Evolutionary conservation across 1,140 invertebrate species (phyloP), one percentile per base, ranked within the genome.

Genomic region (Phthorimaea operculella): DNA sequence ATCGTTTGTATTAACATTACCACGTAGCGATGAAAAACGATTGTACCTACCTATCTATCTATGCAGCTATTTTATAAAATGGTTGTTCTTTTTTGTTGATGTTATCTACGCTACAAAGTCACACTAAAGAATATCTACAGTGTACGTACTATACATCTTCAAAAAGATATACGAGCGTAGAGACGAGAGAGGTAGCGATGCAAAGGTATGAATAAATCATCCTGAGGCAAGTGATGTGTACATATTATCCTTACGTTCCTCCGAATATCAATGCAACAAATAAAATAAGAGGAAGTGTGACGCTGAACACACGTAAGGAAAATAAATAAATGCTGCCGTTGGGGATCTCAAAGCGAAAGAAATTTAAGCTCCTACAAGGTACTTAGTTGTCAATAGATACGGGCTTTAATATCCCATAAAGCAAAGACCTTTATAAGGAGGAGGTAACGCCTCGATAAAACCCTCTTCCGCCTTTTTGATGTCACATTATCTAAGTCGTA

Each of bases 241-340:
- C n/a, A 39, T n/a, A 28, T 28, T 28, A n/a, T 39, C 36, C 36
- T 2, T n/a, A 4, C 36, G 36, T 39, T 39, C 10, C 57, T 45
- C 42, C 51, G 57, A 58, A 58, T 58, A 58, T 51, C 53, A 44
- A 58, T 58, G 57, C 47, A 53, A 54, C 42, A 53, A 57, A 60
- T 62, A 55, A n/a, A 48, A 55, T 55, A 49, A 44, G 42, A 34
- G 17, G 18, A 55, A 55, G 53, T 55, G 42, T 55, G 51, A 28
- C 55, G 21, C 14, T 49, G 4, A 60, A 17, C 12, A 47, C 15
- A 47, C 5, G 5, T 47, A 47, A 47, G n/a, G 44, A 16, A 17
- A 47, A 47, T 47, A 15, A 16, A 47, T 17, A 14, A 39, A 39
- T 47, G n/a, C 7, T 47, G 10, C 8, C 44, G 44, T 39, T 39